Base-by-base conservation (phyloP, 2,888 invertebrate species). In the Leptothorax acervorum region DNA sequence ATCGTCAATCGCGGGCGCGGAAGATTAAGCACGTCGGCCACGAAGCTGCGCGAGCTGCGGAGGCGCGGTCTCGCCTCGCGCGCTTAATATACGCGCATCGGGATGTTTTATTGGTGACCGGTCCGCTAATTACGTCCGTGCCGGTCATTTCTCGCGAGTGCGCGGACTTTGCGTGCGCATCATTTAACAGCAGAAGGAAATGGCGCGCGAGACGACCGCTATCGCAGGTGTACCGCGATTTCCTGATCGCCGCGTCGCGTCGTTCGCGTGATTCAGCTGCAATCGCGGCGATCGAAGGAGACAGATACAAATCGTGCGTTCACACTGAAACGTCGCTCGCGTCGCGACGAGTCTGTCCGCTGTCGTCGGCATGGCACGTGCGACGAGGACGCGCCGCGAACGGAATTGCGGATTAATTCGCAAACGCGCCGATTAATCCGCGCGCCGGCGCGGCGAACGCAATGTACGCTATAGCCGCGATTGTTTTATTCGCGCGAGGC, bases 1-100 rank as follows among this genome's bases (percentile, higher is more conserved):
- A 63, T 51, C 66, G 82, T 48, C 76, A 55, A 84, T 85, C 63
- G 79, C 35, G 35, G 35, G 35, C 35, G 35, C 68, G 81, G 85
- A 84, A 87, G 86, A 90, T 87, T 86, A 87, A 90, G 86, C 71
- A 76, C 81, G 60, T 31, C 70, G 82, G 39, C n/a, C 23, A 39
- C 12, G 35, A 15, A 51, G 28, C 68, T 53, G 76, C 65, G 81
- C 85, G 81, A 62, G 23, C 23, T 35, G 60, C 70, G 55, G 55
- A 74, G 76, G 83, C 73, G 74, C 83, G 63, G 53, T 75, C 51
- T 51, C 63, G 53, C 28, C 39, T 51, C 51, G 23, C 18, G 48
- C 9, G 28, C 6, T 57, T 18, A 11, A 42, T 42, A 9, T n/a
- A 39, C 23, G 65, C 18, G 51, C 39, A 39, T 53, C 39, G 28